Evolutionary conservation across 2,113 vertebrate genomes (phyloP), one percentile per base, ranked within the genome.

Genomic region (Indicator maculatus): DNA sequence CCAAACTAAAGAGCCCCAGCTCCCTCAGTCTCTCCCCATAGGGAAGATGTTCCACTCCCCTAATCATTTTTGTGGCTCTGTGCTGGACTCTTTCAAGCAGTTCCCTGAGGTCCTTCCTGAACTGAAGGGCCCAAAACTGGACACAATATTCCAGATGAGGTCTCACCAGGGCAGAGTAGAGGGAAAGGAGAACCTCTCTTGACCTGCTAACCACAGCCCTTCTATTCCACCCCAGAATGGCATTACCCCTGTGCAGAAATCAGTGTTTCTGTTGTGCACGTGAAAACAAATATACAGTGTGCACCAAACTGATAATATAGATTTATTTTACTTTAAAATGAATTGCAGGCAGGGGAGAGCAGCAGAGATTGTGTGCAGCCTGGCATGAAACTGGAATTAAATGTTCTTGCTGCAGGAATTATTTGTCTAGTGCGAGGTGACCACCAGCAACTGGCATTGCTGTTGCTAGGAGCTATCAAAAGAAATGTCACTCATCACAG

Each of bases 401-500:
- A 85, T 53, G 21, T 80, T 90, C 76, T 82, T 96, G 74, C 77
- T 95, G 71, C 27, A 39, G 92, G 86, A 92, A 67, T 83, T 94
- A 95, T 93, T 96, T 97, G 77, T 82, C 55, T 93, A 87, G 86
- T 95, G 89, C 4, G 75, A 97, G 95, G 71, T 90, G 88, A 96
- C 92, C 93, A 91, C 91, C 88, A 89, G 84, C 93, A 94, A 92
- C 88, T 97, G 83, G 77, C 95, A 90, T 95, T 96, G 96, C 97
- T 72, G 97, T 98, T 98, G 98, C 98, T 98, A 98, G 97, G 97
- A 97, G 97, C 97, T 97, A 97, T 98, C 97, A 98, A 97, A 97
- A 97, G 97, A 99, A 99, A 99, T 99, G 98, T 99, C 98, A 99
- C 95, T 98, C 98, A 93, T 98, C 99, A 98, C 98, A 99, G 98